These are phyloP conservation scores for Volucella inflata DNA, from an alignment of 2,888 invertebrate genomes.

Conservation along the genomic window DNA sequence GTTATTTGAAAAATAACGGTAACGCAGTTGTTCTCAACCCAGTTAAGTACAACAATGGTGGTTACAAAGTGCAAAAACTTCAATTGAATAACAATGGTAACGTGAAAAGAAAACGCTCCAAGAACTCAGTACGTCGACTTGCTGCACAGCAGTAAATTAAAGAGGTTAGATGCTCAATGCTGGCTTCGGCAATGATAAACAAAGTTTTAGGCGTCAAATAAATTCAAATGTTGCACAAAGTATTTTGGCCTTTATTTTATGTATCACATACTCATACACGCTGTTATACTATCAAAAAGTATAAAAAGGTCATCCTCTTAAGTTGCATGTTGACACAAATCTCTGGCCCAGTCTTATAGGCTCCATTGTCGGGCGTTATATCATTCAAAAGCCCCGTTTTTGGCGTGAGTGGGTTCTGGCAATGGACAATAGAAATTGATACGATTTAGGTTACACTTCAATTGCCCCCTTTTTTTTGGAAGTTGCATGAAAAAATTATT, in stretches of 20 bases:
- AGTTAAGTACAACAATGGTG: constrained; percentile 28
- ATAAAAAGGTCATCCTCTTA: too few species aligned
- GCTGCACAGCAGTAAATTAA: constrained; percentile 41
- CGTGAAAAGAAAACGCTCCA: constrained; percentile 59
- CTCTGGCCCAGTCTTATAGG: too few species aligned
- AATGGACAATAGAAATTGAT: too few species aligned
- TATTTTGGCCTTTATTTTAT: not conserved
- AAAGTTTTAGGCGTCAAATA: constrained; percentile 30
- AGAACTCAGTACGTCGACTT: constrained; percentile 37
- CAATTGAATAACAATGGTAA: constrained; percentile 77
- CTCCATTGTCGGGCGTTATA: too few species aligned
- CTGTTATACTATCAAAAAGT: too few species aligned
- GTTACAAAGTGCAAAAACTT: constrained; percentile 69
- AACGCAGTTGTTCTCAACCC: constrained; percentile 67
- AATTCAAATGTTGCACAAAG: constrained; percentile 17
- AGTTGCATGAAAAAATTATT: too few species aligned
- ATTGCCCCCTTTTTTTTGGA: too few species aligned
- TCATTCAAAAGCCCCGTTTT: too few species aligned
- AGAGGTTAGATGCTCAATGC: not conserved
- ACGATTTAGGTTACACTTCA: too few species aligned
- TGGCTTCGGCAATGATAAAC: constrained; percentile 9
- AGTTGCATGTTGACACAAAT: too few species aligned
- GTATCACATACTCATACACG: too few species aligned
- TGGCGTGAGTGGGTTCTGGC: too few species aligned
- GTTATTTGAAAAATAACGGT: constrained; percentile 81